Evolutionary conservation across 2,888 invertebrate species (phyloP).

Genomic region (Trachelus iudaicus): DNA sequence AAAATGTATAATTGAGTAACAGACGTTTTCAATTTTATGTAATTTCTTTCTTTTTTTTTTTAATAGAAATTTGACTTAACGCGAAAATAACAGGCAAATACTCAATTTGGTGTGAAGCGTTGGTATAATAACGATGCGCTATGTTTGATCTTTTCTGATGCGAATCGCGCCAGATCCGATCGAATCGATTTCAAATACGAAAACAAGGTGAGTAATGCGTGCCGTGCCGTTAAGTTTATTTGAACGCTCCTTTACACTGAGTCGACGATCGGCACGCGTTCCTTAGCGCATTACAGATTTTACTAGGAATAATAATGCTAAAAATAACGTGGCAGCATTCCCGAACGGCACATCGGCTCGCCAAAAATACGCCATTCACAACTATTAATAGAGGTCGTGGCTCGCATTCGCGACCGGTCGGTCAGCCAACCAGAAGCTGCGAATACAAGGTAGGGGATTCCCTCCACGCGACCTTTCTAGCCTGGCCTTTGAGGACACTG

Average conservation of each 20-base stretch:
- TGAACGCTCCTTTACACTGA: slow-evolving; percentile 4
- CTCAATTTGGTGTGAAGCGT: neutral
- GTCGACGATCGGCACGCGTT: slow-evolving; percentile 4
- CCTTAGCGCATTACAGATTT: slow-evolving; percentile 2
- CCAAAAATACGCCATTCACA: slow-evolving; percentile 7
- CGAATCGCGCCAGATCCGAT: neutral
- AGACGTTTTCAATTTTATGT: neutral
- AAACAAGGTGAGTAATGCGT: neutral
- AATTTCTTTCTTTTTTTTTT: neutral
- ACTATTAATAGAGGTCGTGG: slow-evolving; percentile 4
- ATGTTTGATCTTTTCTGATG: neutral
- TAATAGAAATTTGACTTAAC: neutral
- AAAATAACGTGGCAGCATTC: slow-evolving; percentile 4
- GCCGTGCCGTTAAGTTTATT: neutral
- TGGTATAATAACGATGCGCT: neutral
- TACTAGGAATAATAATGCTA: slow-evolving; percentile 8
- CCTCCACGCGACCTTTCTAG: neutral
- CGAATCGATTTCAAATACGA: neutral
- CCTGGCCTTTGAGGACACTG: neutral
- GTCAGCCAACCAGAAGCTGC: neutral
- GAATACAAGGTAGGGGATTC: neutral
- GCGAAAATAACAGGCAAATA: neutral
- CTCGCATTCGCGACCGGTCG: neutral
- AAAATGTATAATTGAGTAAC: neutral
- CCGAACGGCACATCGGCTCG: neutral